Evolutionary conservation across 2,797 vertebrate species (phyloP).

Genomic region (Mormyrops boulengeri): DNA sequence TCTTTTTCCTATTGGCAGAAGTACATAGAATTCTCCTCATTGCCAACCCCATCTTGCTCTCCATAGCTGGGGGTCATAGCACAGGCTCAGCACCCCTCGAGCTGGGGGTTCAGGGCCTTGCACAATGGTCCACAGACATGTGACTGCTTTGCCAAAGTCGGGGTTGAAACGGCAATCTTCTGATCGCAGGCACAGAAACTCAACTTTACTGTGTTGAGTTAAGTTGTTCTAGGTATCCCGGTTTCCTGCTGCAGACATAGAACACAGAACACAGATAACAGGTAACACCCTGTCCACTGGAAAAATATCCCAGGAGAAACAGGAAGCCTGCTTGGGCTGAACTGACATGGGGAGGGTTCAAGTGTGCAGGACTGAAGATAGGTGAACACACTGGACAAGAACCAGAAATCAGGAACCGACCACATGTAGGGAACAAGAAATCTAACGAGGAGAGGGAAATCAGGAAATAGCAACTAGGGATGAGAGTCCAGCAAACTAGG

Average conservation of each 20-base stretch:
- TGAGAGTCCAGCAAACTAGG: not conserved
- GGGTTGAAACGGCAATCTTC: not conserved
- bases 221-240: not conserved
- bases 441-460: not conserved
- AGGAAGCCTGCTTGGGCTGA: too few relatives aligned
- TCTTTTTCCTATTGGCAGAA: not conserved
- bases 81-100: not conserved
- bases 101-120: not conserved
- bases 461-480: not conserved
- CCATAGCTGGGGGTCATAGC: not conserved
- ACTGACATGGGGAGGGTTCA: too few relatives aligned
- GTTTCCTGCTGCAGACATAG: not conserved
- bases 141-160: not conserved
- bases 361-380: not conserved
- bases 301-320: too few relatives aligned
- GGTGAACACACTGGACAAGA: not conserved
- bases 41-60: not conserved
- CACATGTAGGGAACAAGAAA: not conserved
- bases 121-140: not conserved
- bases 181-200: not conserved
- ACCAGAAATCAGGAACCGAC: not conserved
- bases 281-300: too few relatives aligned
- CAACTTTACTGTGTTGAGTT: too few relatives aligned
- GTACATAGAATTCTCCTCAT: not conserved
- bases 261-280: not conserved